Evolutionary conservation across 2,888 invertebrate species (phyloP).

Genomic region (Eilema sororculum): DNA sequence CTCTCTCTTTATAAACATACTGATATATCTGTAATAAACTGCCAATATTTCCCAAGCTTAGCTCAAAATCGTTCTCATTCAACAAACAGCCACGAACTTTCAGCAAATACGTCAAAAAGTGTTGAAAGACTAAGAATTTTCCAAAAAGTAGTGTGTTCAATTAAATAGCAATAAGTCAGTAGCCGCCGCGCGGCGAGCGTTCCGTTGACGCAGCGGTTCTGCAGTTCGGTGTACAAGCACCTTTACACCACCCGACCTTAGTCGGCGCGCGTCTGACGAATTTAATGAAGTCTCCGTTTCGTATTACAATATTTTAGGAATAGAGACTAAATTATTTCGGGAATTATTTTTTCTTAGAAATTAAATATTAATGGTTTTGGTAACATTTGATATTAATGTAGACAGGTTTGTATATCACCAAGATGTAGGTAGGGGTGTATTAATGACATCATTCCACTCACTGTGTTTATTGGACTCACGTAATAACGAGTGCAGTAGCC

Average conservation of each 20-base stretch:
- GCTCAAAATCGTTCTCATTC: slow-evolving; percentile 2
- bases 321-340: background rate
- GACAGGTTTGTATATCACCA: background rate
- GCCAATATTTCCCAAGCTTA: background rate
- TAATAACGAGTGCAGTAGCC: too few species aligned
- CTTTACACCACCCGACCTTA: slow-evolving; percentile 55
- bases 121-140: slow-evolving; percentile 50
- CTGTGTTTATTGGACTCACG: too few species aligned
- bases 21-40: background rate
- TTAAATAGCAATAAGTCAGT: slow-evolving; percentile 75
- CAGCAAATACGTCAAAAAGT: slow-evolving; percentile 47
- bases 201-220: slow-evolving; percentile 68
- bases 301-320: slow-evolving; percentile 13
- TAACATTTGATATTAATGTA: background rate
- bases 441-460: too few species aligned
- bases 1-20: background rate
- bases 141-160: slow-evolving; percentile 66
- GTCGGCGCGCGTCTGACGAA: slow-evolving; percentile 9
- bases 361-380: background rate
- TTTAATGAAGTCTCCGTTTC: slow-evolving; percentile 19
- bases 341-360: slow-evolving; percentile 6
- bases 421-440: background rate
- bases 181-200: slow-evolving; percentile 42
- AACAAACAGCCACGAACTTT: slow-evolving; percentile 27
- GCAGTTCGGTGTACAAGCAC: slow-evolving; percentile 48